Base-by-base conservation (phyloP, 2,888 invertebrate species). In the Luperina testacea region DNA sequence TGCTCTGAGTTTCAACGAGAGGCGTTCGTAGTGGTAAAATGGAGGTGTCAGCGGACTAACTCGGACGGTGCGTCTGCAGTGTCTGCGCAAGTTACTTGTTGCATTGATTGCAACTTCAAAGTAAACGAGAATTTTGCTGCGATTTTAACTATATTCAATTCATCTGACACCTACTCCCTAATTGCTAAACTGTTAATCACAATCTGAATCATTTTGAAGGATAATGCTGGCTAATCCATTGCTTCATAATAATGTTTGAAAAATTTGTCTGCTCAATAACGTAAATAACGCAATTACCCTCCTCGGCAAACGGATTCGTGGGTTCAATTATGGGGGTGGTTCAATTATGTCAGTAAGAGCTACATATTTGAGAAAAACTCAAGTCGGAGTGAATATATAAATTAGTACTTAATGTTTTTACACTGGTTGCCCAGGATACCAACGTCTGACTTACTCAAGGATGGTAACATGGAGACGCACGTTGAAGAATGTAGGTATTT, bases 41-140 rank as follows among this genome's bases (percentile, higher is more conserved):
- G 80, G 68, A 74, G 67, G 74, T 80, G 68, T 80, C 80, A 53
- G 53, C 38, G 59, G 45, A 61, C 79, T 45, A 68, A 80, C 73
- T 68, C 32, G 8, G 38, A 45, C 45, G 17, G 53, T 68, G 64
- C 53, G 32, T 61, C 61, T 53, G 67, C 20, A 45, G 64, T 64
- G n/a, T 61, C 67, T 61, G 67, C n/a, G 45, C 61, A 74, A 80
- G 53, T 80, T 79, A 38, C 38, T 38, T 6, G 38, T 38, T 32
- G 38, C 53, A 63, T 79, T 38, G 61, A 53, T 27, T 74, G n/a
- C 53, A 75, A 68, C n/a, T 68, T 27, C 42, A 45, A 45, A 27
- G 15, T n/a, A 45, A 63, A 80, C 59, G 45, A 24, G 59, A 61
- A 80, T 17, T 80, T 79, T 68, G 5, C 15, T 24, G 48, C 38